phyloP scores from a whole-genome alignment of 2,113 vertebrate species.

The Trichomycterus rosablanca region DNA sequence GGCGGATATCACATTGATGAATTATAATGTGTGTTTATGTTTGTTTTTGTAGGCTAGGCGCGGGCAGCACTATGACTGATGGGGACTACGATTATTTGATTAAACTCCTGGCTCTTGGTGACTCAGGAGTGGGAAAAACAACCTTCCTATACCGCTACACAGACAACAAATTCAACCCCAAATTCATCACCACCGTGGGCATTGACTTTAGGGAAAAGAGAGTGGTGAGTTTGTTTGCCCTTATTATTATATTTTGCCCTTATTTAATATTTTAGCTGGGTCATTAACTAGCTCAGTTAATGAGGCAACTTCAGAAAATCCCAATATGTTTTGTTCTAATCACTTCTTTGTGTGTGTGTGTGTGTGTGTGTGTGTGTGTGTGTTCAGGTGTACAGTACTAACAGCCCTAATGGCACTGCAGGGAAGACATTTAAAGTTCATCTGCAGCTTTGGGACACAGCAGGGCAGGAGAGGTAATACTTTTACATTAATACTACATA shows the following conservation, averaged over 20 bases:
- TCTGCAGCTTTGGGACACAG: slow-evolving; percentile 95
- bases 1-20: no score
- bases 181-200: slow-evolving; percentile 94
- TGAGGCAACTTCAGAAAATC: no score
- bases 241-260: no score
- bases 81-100: slow-evolving; percentile 96
- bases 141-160: slow-evolving; percentile 92
- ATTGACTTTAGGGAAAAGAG: slow-evolving; percentile 97
- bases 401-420: slow-evolving; percentile 76
- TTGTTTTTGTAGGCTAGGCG: slow-evolving; percentile 64
- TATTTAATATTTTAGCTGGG: no score
- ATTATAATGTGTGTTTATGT: neutral
- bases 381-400: slow-evolving; percentile 78
- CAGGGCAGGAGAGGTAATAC: slow-evolving; percentile 87
- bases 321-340: no score
- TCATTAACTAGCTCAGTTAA: no score
- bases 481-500: no score
- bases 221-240: slow-evolving; percentile 78
- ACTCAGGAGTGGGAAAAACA: slow-evolving; percentile 92
- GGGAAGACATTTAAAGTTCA: slow-evolving; percentile 91
- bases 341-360: neutral
- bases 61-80: slow-evolving; percentile 89
- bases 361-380: slow-evolving; percentile 1
- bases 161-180: slow-evolving; percentile 94
- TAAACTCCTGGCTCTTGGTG: slow-evolving; percentile 92